Base-by-base conservation (phyloP, 2,113 vertebrate genomes). In the Malurus alboscapulatus region DNA sequence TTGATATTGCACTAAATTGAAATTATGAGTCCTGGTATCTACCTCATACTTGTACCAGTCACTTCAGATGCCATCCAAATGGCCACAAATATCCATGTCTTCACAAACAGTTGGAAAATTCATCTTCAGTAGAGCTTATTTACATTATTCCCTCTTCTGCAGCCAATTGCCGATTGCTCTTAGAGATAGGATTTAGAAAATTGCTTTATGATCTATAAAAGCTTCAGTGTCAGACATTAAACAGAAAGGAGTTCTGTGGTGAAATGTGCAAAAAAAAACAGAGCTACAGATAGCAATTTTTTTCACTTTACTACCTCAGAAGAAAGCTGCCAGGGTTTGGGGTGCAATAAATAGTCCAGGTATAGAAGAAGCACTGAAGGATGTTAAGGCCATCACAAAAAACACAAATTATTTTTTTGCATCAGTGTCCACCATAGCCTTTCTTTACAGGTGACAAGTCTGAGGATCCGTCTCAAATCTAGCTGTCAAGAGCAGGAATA, bases 381-480 rank as follows among this genome's bases (percentile, higher is more conserved):
- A 53, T 91, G 18, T 42, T 66, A 93, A 94, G n/a, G 20, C 36
- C 88, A 2, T 93, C 90, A 90, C 12, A 93, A 58, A 91, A 85
- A 90, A 62, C 17, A 59, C 17, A 72, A 71, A 81, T 48, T 1
- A 24, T 40, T 61, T 72, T 84, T 88, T 79, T 75, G 32, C 50
- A 77, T 83, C 67, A 51, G 3, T 76, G 74, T 80, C 69, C 63
- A 73, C 34, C 21, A 22, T 15, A 73, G 14, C 6, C 13, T 86
- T 92, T 77, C 47, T 93, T 88, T 69, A 77, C 34, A 90, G 38
- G 32, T 74, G 51, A 55, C 32, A 79, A 36, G 38, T 50, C 72
- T 76, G 48, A 79, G 18, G 38, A 77, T 69, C 36, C 42, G 42
- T 54, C 66, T 91, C n/a, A 57, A 88, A 86, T 48, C 45, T 45